Evolutionary conservation across 2,113 vertebrate genomes (phyloP).

Genomic region (Melospiza melodia): DNA sequence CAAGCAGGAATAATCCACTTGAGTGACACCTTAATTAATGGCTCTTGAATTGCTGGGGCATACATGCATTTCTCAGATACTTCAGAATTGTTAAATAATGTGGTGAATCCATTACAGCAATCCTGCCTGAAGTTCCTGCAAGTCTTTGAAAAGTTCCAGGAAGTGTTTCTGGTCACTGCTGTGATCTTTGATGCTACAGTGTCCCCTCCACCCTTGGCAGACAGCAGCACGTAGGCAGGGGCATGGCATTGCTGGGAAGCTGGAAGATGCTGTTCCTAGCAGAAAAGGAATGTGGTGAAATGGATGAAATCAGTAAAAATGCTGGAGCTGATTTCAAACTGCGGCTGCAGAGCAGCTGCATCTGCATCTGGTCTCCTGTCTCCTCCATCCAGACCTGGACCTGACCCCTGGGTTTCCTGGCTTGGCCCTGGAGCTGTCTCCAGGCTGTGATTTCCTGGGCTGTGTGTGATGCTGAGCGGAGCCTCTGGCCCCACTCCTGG

Average conservation of each 20-base stretch:
- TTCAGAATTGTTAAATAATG: neutral
- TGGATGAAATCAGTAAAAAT: neutral
- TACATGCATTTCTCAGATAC: neutral
- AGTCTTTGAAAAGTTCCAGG: neutral
- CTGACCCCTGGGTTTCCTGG: neutral
- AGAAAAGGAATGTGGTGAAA: neutral
- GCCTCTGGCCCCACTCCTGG: neutral
- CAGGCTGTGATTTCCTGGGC: neutral
- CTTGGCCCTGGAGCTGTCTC: neutral
- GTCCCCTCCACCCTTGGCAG: neutral
- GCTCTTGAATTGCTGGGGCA: neutral
- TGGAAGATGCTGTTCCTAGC: neutral
- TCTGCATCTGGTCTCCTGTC: neutral
- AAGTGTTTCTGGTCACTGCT: neutral
- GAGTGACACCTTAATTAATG: conserved; percentile 24
- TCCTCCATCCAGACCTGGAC: neutral
- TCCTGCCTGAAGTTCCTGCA: neutral
- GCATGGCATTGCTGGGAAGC: neutral
- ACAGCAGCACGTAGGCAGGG: fast-evolving
- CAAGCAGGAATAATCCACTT: neutral
- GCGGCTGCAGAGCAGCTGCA: neutral
- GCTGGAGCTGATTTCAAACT: neutral
- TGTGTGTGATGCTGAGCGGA: neutral
- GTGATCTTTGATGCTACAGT: neutral
- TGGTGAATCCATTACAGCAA: neutral